These are phyloP conservation scores for Drosophila mojavensis DNA, from an alignment of 1,140 invertebrate genomes.

Conservation along the genomic window DNA sequence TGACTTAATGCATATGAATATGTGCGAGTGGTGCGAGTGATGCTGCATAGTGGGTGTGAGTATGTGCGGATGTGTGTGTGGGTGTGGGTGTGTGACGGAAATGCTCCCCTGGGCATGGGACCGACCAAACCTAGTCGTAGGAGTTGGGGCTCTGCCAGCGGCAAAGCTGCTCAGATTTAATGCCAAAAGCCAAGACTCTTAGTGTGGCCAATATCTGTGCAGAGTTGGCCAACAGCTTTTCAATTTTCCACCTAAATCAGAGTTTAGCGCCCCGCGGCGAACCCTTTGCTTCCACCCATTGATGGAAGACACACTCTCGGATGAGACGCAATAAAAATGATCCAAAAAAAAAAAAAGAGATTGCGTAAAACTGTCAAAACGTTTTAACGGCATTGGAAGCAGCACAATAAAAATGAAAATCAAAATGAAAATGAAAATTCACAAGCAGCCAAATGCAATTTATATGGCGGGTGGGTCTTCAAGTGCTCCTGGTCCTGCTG, in stretches of 20 bases:
- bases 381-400: constrained; percentile 59
- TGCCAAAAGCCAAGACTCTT: constrained; percentile 10
- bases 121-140: constrained; percentile 15
- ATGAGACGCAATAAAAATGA: constrained; percentile 60
- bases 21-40: constrained; percentile 33
- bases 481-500: constrained; percentile 48
- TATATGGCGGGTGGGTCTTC: constrained; percentile 58
- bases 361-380: constrained; percentile 80
- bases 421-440: constrained; percentile 38
- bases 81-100: constrained; percentile 54
- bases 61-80: constrained; percentile 10
- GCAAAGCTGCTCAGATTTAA: constrained; percentile 20
- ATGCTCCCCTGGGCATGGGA: constrained; percentile 64
- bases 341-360: constrained; percentile 16
- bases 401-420: constrained; percentile 60
- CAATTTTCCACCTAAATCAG: constrained; percentile 69
- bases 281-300: constrained; percentile 50
- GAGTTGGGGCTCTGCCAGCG: constrained; percentile 4
- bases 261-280: constrained; percentile 57
- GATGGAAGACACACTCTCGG: neutral
- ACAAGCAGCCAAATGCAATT: constrained; percentile 75
- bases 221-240: constrained; percentile 21
- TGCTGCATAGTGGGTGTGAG: no score
- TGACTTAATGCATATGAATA: constrained; percentile 71
- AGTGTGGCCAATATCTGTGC: neutral